Percentiles rank a stretch among this genome's conserved stretches.
phyloP scores from a whole-genome alignment of 2,797 vertebrate species.

The Steatocranus sp. region DNA sequence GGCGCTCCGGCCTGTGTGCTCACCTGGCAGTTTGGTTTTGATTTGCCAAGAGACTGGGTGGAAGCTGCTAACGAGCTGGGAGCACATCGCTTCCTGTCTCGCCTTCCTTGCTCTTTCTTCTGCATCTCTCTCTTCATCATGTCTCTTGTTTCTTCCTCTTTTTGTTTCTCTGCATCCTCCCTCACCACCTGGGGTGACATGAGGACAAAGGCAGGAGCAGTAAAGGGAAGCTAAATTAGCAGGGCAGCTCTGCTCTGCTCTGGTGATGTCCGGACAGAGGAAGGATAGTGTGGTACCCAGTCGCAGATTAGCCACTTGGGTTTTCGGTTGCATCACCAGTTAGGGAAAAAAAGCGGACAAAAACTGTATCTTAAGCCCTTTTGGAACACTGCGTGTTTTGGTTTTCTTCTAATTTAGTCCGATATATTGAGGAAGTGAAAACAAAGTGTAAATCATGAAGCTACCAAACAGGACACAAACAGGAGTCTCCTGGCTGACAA shows the following conservation, averaged over 20 bases:
- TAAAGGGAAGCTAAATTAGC: neutral
- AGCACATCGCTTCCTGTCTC: neutral
- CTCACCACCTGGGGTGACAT: neutral
- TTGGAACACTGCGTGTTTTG: neutral
- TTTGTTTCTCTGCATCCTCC: neutral
- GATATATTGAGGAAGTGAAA: neutral
- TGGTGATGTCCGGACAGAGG: neutral
- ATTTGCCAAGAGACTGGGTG: constrained; percentile 17
- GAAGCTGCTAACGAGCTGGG: constrained; percentile 33
- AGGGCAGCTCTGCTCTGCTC: neutral
- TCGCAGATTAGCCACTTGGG: neutral
- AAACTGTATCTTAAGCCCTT: accelerated
- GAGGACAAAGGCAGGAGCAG: neutral
- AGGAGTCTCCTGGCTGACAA: neutral
- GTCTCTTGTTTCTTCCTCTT: neutral
- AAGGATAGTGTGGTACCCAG: neutral
- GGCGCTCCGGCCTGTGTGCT: neutral
- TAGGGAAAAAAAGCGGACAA: neutral
- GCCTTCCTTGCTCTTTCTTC: neutral
- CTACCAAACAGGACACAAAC: neutral
- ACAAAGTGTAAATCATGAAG: accelerated
- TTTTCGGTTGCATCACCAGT: neutral
- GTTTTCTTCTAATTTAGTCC: accelerated
- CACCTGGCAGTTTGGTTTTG: neutral
- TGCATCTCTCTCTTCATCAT: neutral